phyloP scores from a whole-genome alignment of 2,113 vertebrate species.

The Beaufortia kweichowensis region DNA sequence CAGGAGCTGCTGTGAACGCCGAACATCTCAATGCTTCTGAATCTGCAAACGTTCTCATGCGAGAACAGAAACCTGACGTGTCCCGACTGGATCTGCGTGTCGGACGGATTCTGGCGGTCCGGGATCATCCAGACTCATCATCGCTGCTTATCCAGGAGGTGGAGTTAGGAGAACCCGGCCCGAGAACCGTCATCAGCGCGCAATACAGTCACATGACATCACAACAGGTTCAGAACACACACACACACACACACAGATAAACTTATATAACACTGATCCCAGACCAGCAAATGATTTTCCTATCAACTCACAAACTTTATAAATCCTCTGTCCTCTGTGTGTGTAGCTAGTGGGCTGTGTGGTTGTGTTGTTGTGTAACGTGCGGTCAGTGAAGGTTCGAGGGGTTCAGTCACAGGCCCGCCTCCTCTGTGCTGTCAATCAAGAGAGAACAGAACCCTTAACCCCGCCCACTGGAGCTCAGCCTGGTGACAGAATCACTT shows the following conservation, averaged over 20 bases:
- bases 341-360: slow-evolving; percentile 58
- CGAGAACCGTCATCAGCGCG: slow-evolving; percentile 86
- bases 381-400: slow-evolving; percentile 86
- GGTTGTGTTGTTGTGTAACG: slow-evolving; percentile 81
- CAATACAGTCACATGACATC: slow-evolving; percentile 77
- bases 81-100: slow-evolving; percentile 89
- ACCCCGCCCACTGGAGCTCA: slow-evolving; percentile 80
- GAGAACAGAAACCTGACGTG: slow-evolving; percentile 77
- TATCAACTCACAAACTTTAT: too few species aligned
- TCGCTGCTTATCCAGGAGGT: slow-evolving; percentile 84
- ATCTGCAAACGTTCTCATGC: slow-evolving; percentile 42
- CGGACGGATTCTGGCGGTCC: slow-evolving; percentile 78
- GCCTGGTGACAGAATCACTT: slow-evolving; percentile 90
- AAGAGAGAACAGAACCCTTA: slow-evolving; percentile 76
- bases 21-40: slow-evolving; percentile 42
- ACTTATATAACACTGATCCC: too few species aligned
- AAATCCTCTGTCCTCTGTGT: too few species aligned
- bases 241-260: not conserved
- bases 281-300: too few species aligned
- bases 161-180: slow-evolving; percentile 83
- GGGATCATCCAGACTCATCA: slow-evolving; percentile 84
- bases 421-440: slow-evolving; percentile 81
- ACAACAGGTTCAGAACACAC: slow-evolving; percentile 78
- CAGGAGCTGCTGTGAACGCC: not conserved
- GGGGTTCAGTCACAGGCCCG: slow-evolving; percentile 89